Base-by-base conservation (phyloP, 2,888 invertebrate species). In the Sphaerophoria rueppellii region DNA sequence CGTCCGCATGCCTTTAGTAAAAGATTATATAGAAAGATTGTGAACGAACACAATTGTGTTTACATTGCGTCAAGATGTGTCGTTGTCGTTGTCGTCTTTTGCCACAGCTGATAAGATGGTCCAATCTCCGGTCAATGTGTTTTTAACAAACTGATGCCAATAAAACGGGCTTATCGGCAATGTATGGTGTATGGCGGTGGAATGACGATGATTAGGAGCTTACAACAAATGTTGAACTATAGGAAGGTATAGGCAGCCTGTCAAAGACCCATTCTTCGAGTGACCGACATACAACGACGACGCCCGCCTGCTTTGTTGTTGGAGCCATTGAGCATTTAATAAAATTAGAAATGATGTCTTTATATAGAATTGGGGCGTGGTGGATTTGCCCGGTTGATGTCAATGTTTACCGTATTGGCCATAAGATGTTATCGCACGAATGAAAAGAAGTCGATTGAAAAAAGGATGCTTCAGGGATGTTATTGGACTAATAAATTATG, bases 121-220 rank as follows among this genome's bases (percentile, higher is more conserved):
- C 65, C 52, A 65, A 67, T 75, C 67, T 67, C 67, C 71, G 82
- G 78, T 80, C 83, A 75, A 80, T 82, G 77, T 82, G 77, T 72
- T 82, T 82, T 77, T 82, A 82, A 82, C 77, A 77, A 82, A 77
- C 79, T 79, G 83, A 83, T 75, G 75, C 67, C 71, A 69, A 72
- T 12, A 32, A 71, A 34, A 40, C 50, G 43, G 16, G 67, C 67
- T 75, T 75, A 75, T 79, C 60, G 50, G 12, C 67, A 16, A 43
- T 48, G 24, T 46, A 7, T 48, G 6, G 43, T 43, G 43, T 9
- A 43, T 43, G 43, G 43, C n/a, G 71, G 70, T 70, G 67, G 61
- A 69, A 71, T 80, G 83, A 72, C 67, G 72, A 83, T 80, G 75
- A 83, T 76, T 79, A 61, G 37, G 52, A 60, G 11, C 24, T 24